Conservation (phyloP, 2,113 vertebrate species). For the Passer montanus region DNA sequence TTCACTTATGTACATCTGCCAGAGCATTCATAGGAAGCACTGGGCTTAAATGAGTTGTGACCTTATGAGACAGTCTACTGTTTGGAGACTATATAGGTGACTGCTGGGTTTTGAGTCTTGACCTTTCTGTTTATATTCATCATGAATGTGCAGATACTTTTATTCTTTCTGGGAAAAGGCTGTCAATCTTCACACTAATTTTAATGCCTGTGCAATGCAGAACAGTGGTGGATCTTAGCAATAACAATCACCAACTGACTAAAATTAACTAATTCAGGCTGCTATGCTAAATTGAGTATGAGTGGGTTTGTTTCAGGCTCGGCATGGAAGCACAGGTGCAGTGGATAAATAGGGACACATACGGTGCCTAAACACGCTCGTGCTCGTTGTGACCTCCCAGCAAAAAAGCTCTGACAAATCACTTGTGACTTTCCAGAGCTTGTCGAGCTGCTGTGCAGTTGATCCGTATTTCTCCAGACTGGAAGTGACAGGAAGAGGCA, state of each 20-base stretch:
- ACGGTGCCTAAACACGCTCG: constrained; percentile 26
- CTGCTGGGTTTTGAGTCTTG: constrained; percentile 69
- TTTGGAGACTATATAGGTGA: constrained; percentile 69
- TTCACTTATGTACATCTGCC: constrained; percentile 63
- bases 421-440: constrained; percentile 44
- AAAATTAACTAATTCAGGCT: constrained; percentile 66
- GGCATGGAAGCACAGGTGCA: constrained; percentile 48
- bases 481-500: constrained; percentile 22
- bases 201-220: constrained; percentile 53
- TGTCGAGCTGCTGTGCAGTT: constrained; percentile 10
- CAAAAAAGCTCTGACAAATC: constrained; percentile 53
- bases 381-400: neutral
- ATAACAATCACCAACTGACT: constrained; percentile 51
- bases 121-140: constrained; percentile 71
- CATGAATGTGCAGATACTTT: constrained; percentile 61
- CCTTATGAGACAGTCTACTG: constrained; percentile 65
- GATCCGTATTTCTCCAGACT: constrained; percentile 33
- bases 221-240: constrained; percentile 53
- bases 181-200: constrained; percentile 61
- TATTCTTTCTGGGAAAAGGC: constrained; percentile 61
- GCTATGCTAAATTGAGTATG: constrained; percentile 54
- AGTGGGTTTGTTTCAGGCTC: constrained; percentile 50
- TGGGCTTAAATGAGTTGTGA: constrained; percentile 65
- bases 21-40: constrained; percentile 43
- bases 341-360: constrained; percentile 59